A percentile compares a stretch with the other conserved stretches of the same genome.
Evolutionary conservation across 2,888 invertebrate genomes (phyloP).

Genomic region (Drosophila putrida): DNA sequence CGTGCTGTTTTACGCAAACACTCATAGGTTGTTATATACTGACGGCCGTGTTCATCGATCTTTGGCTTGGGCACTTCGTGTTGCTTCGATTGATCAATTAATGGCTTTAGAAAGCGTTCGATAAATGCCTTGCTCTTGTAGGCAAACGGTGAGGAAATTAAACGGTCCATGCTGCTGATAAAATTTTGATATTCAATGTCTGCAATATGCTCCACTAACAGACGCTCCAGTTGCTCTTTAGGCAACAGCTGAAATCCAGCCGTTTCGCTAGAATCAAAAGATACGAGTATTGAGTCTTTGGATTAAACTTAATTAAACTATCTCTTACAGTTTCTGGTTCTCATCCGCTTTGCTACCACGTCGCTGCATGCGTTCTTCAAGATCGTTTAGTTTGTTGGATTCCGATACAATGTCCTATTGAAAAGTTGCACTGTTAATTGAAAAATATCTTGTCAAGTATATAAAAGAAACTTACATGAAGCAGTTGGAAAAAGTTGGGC

Average conservation of each 20-base stretch:
- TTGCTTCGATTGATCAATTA: constrained; percentile 87
- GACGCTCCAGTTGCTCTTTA: constrained; percentile 88
- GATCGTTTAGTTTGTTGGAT: constrained; percentile 88
- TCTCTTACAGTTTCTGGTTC: constrained; percentile 87
- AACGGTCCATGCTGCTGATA: constrained; percentile 89
- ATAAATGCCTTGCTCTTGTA: constrained; percentile 91
- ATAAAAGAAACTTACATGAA: constrained; percentile 89
- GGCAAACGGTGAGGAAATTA: constrained; percentile 90
- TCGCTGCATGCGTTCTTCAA: constrained; percentile 90
- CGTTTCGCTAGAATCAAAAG: constrained; percentile 85
- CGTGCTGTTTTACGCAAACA: constrained; percentile 90
- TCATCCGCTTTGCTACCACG: constrained; percentile 88
- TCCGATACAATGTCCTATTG: constrained; percentile 89
- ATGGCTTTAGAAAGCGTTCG: constrained; percentile 88
- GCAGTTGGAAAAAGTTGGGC: constrained; percentile 93
- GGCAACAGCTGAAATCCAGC: constrained; percentile 88
- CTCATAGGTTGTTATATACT: constrained; percentile 90
- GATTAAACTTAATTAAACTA: not conserved
- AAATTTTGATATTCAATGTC: constrained; percentile 91
- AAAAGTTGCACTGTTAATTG: not conserved
- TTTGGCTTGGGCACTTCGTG: constrained; percentile 89
- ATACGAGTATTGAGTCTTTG: not conserved
- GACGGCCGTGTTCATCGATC: constrained; percentile 90
- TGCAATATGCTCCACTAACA: constrained; percentile 89
- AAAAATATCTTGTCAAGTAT: fast-evolving